A percentile compares a stretch with the other conserved stretches of the same genome.
Evolutionary conservation across 2,888 invertebrate genomes (phyloP).

Genomic region (Drosophila nigricruria): DNA sequence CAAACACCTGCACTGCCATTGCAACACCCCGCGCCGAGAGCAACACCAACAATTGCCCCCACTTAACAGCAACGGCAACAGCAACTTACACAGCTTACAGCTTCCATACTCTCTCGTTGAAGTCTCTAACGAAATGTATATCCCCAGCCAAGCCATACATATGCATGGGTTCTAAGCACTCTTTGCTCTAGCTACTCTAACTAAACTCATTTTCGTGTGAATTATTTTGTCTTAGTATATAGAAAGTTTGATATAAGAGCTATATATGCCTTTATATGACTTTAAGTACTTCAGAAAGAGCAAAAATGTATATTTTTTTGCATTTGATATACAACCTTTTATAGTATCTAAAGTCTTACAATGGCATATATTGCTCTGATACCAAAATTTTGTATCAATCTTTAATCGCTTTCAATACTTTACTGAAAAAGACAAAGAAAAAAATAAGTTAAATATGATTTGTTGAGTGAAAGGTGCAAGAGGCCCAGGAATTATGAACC

Average conservation of each 20-base stretch:
- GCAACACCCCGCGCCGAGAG: slow-evolving; percentile 52
- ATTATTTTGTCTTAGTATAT: too few relatives aligned
- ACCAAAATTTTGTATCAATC: too few relatives aligned
- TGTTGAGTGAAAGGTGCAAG: slow-evolving; percentile 66
- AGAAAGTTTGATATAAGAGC: background rate
- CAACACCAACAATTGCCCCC: slow-evolving; percentile 11
- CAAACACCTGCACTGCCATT: slow-evolving; percentile 71
- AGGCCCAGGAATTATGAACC: slow-evolving; percentile 65
- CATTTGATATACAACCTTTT: too few relatives aligned
- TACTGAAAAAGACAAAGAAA: background rate
- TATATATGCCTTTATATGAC: too few relatives aligned
- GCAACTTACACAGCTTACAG: background rate
- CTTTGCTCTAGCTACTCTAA: background rate
- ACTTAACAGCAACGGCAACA: slow-evolving; percentile 3
- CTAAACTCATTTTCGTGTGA: background rate
- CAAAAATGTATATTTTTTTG: too few relatives aligned
- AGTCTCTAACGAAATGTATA: background rate
- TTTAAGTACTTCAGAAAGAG: too few relatives aligned
- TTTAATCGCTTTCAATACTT: background rate
- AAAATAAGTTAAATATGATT: slow-evolving; percentile 6
- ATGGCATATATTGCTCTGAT: too few relatives aligned
- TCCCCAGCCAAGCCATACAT: background rate
- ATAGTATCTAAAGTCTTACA: too few relatives aligned
- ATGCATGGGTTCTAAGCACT: background rate
- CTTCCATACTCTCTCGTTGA: slow-evolving; percentile 1